These are phyloP conservation scores for Trididemnum miniatum DNA, from an alignment of 23 tunicate species.

Conservation along the genomic window DNA sequence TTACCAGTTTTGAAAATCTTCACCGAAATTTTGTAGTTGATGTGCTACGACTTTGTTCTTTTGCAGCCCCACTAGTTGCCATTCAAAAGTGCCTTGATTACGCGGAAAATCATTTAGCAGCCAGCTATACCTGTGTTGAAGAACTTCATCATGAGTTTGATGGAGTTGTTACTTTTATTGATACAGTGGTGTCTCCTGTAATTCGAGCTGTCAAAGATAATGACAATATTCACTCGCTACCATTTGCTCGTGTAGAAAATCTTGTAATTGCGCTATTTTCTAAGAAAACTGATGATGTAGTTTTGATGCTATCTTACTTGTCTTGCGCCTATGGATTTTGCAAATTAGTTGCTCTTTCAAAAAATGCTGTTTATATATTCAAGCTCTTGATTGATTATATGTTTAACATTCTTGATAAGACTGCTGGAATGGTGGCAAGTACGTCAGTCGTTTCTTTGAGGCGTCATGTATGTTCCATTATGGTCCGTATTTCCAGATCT, in stretches of 20 bases:
- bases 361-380: background rate
- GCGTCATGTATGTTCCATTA: background rate
- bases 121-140: background rate
- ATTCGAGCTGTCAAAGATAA: constrained; percentile 13
- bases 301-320: background rate
- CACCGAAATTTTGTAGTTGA: constrained; percentile 18
- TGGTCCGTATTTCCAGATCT: constrained; percentile 34
- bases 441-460: constrained; percentile 8
- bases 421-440: background rate
- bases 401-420: constrained; percentile 18
- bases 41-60: constrained; percentile 42
- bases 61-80: constrained; percentile 27
- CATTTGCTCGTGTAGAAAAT: constrained; percentile 10
- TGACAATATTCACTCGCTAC: constrained; percentile 6
- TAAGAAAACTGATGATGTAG: constrained; percentile 11
- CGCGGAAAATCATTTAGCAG: background rate
- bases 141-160: constrained; percentile 6
- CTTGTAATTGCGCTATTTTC: background rate
- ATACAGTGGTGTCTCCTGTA: constrained; percentile 15
- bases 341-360: constrained; percentile 27
- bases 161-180: constrained; percentile 16
- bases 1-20: background rate
- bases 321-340: background rate
- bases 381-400: constrained; percentile 16
- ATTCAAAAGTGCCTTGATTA: constrained; percentile 37